Base-by-base conservation (phyloP, 2,797 vertebrate species). In the Sphaeramia orbicularis region DNA sequence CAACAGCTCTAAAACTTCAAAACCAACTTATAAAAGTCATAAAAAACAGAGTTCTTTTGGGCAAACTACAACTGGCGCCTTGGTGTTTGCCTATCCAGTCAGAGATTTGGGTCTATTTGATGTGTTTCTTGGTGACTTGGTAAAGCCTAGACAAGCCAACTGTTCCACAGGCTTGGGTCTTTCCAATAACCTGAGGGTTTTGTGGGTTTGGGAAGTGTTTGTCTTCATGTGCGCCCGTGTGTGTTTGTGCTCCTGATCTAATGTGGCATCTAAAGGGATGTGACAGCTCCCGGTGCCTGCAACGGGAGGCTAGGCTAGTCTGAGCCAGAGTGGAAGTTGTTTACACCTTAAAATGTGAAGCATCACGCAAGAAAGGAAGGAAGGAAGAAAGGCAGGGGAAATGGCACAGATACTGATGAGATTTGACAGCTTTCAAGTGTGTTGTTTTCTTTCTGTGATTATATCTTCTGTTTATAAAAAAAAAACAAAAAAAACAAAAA, bases 181-280 rank as follows among this genome's bases (percentile, higher is more conserved):
- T 74, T 84, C 77, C 85, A 88, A 85, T 76, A 86, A 86, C 85
- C 71, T 24, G 63, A 67, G 81, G 75, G 66, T 70, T 76, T 50
- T 76, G 66, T 11, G 71, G 71, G 73, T 83, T 74, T 81, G 74
- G 45, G 51, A 42, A 70, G 59, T 54, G 60, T 75, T 71, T 59
- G 53, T 63, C 61, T 18, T 32, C 21, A 48, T 43, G 37, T 10
- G 56, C 44, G 41, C 10, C 10, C 27, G 54, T 45, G 19, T 66
- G 65, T 69, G 68, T 71, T 50, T 84, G 78, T 75, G 48, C 71
- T 76, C 49, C 56, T 49, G 30, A 85, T 85, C 67, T 78, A 80
- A 86, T 68, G 81, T 73, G 74, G 66, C 60, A 71, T 80, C 80
- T 84, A 78, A 89, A 71, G 63, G 63, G 76, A 83, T 84, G 80